A percentile compares a stretch with the other conserved stretches of the same genome.
Conservation (phyloP, 2,113 vertebrate genomes). For the Oreamnos americanus region DNA sequence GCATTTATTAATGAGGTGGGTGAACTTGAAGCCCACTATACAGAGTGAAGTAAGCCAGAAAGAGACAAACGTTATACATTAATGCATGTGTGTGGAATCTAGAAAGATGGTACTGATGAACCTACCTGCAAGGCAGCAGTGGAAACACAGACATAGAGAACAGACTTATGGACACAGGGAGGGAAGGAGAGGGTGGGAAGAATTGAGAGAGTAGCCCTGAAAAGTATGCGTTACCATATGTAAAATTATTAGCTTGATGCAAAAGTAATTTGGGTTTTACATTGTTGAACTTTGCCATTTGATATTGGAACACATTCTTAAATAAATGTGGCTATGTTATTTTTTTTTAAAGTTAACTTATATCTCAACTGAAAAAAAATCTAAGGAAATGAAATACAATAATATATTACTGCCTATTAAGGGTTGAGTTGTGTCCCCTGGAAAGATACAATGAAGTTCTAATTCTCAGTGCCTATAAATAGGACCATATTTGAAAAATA, state of each 20-base stretch:
- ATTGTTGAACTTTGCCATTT: background rate
- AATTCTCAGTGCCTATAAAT: background rate
- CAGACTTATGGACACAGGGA: background rate
- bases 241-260: background rate
- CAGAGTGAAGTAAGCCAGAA: background rate
- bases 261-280: background rate
- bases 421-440: background rate
- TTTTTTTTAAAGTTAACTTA: background rate
- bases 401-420: background rate
- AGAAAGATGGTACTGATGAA: background rate
- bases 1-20: background rate
- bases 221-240: accelerated
- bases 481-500: background rate
- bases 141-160: background rate
- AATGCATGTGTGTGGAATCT: background rate
- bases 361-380: background rate
- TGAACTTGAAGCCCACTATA: background rate
- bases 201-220: background rate
- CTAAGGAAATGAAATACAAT: background rate
- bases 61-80: background rate
- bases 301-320: background rate
- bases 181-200: background rate
- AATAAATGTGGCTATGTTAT: background rate
- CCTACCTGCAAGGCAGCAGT: background rate
- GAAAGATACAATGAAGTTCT: background rate